Conservation (phyloP, 2,113 vertebrate species). For the Panthera leo region DNA sequence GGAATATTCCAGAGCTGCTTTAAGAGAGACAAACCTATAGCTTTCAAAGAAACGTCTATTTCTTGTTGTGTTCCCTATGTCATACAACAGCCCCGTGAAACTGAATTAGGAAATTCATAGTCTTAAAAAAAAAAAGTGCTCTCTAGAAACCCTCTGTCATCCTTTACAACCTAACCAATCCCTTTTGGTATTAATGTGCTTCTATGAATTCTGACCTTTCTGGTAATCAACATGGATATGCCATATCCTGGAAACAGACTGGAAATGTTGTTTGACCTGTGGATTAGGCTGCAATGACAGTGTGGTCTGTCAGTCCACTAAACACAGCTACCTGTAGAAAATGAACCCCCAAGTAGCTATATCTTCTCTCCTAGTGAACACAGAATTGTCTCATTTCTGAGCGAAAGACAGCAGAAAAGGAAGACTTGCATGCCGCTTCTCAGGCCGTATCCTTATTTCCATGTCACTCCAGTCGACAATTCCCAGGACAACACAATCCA, state of each 20-base stretch:
- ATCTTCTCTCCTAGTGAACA: not conserved
- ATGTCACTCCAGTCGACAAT: not conserved
- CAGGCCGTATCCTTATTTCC: not conserved
- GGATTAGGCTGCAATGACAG: conserved; percentile 47
- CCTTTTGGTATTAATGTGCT: not conserved
- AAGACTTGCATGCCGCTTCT: not conserved
- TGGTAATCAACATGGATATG: not conserved
- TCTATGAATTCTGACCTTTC: conserved; percentile 22
- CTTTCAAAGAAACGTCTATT: not conserved
- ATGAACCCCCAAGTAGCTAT: not conserved
- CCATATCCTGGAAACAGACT: conserved; percentile 10
- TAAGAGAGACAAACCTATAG: not conserved
- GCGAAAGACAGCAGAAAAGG: not conserved
- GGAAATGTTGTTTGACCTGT: conserved; percentile 55
- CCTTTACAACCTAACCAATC: not conserved
- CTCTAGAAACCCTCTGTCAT: not conserved
- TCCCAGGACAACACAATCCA: not conserved
- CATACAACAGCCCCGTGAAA: not conserved
- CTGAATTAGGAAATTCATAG: not conserved
- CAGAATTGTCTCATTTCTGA: not conserved
- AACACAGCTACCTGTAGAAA: conserved; percentile 25
- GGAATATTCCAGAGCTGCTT: not conserved
- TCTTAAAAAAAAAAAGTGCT: not conserved
- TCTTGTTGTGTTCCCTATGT: not conserved
- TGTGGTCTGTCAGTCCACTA: not conserved